Evolutionary conservation across 1,140 invertebrate genomes (phyloP).

Genomic region (Gryon sp.): DNA sequence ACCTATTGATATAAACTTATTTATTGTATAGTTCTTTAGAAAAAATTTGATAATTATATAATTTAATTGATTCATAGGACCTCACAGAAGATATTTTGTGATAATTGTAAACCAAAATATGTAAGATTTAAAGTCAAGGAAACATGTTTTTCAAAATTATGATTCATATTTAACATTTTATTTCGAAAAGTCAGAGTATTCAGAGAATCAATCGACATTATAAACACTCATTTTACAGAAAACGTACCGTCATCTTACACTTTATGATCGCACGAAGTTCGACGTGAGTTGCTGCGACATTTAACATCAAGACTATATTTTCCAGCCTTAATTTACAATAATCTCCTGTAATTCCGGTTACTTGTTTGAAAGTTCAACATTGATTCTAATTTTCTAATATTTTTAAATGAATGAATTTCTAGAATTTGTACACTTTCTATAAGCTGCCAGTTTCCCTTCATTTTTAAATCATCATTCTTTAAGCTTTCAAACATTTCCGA

Average conservation of each 20-base stretch:
- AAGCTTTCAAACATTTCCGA: constrained; percentile 19
- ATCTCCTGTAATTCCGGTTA: constrained; percentile 25
- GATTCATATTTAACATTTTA: constrained; percentile 30
- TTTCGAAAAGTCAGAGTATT: constrained; percentile 8
- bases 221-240: constrained; percentile 38
- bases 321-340: constrained; percentile 37
- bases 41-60: too few relatives aligned
- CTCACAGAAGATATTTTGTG: too few relatives aligned
- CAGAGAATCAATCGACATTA: constrained; percentile 13
- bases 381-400: constrained; percentile 38
- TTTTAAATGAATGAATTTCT: constrained; percentile 50
- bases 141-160: constrained; percentile 19
- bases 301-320: constrained; percentile 39
- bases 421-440: constrained; percentile 43
- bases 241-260: constrained; percentile 41
- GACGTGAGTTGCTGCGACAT: constrained; percentile 25
- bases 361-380: too few relatives aligned
- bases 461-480: constrained; percentile 49
- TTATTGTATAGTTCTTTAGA: too few relatives aligned
- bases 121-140: too few relatives aligned
- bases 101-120: too few relatives aligned
- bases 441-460: constrained; percentile 21
- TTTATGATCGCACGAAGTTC: constrained; percentile 24
- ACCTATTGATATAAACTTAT: too few relatives aligned
- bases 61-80: too few relatives aligned